These are phyloP conservation scores for Aquatica leii DNA, from an alignment of 2,888 invertebrate species.

Conservation along the genomic window DNA sequence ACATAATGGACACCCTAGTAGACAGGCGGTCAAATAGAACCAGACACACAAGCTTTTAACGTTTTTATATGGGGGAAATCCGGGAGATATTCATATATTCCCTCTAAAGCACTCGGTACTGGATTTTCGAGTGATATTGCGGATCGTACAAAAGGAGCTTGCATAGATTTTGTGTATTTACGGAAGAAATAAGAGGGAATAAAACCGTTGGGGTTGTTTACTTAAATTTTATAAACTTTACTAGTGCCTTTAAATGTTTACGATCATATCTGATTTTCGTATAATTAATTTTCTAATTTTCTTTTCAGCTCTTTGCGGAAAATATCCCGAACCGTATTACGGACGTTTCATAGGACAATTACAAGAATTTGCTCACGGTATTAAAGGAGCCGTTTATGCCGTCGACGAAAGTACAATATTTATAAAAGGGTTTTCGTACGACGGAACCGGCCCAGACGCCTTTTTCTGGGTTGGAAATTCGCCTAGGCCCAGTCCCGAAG, in stretches of 20 bases:
- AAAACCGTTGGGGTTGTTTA: constrained; percentile 27
- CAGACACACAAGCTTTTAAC: constrained; percentile 51
- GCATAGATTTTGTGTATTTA: constrained; percentile 37
- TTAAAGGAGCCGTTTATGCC: constrained; percentile 83
- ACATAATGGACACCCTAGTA: constrained; percentile 50
- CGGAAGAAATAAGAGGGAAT: constrained; percentile 36
- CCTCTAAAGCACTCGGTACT: constrained; percentile 32
- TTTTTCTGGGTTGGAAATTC: constrained; percentile 92
- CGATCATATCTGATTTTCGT: constrained; percentile 1
- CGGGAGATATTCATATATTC: constrained; percentile 37
- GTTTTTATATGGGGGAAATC: constrained; percentile 49
- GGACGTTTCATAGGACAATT: constrained; percentile 80
- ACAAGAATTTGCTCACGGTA: constrained; percentile 78
- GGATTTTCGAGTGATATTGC: constrained; percentile 41
- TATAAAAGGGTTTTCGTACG: constrained; percentile 87
- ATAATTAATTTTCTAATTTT: constrained; percentile 25
- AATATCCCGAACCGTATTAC: constrained; percentile 72
- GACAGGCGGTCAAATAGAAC: constrained; percentile 54
- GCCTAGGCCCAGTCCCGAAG: constrained; percentile 81
- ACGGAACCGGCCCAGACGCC: constrained; percentile 87
- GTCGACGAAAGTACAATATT: constrained; percentile 89
- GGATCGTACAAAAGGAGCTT: constrained; percentile 38
- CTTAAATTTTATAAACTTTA: constrained; percentile 16
- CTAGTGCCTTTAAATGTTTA: constrained; percentile 2
- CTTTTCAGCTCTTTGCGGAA: constrained; percentile 51